These are phyloP conservation scores for Scaptomyza flava DNA, from an alignment of 2,888 invertebrate genomes.

Conservation along the genomic window DNA sequence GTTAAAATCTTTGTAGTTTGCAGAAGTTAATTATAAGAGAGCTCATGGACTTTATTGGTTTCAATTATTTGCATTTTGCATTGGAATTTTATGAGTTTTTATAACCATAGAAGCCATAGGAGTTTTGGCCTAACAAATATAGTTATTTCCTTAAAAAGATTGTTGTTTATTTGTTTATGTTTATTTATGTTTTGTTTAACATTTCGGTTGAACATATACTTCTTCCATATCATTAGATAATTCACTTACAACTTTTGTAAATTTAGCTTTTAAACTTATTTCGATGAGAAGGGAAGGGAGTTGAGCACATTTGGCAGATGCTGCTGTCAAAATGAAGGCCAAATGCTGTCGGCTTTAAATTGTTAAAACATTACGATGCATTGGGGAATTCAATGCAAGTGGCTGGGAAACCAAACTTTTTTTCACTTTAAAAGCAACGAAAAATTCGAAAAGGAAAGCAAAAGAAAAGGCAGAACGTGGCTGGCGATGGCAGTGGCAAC, in stretches of 20 bases:
- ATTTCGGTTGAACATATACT: too few species aligned
- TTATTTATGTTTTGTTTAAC: too few species aligned
- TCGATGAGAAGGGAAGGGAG: background rate
- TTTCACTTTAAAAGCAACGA: slow-evolving; percentile 40
- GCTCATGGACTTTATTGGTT: background rate
- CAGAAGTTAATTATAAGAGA: slow-evolving; percentile 14
- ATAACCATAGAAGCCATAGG: too few species aligned
- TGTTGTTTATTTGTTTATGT: too few species aligned
- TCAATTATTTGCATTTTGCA: background rate
- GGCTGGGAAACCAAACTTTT: slow-evolving; percentile 63
- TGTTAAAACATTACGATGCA: slow-evolving; percentile 82
- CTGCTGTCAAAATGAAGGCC: slow-evolving; percentile 70
- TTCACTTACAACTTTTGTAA: background rate
- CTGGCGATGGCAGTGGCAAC: slow-evolving; percentile 57
- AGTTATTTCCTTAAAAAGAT: too few species aligned
- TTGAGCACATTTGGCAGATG: slow-evolving; percentile 55
- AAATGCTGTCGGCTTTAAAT: slow-evolving; percentile 71
- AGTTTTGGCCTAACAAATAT: too few species aligned
- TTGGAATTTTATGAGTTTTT: too few species aligned
- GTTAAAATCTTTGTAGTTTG: slow-evolving; percentile 10
- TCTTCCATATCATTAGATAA: background rate
- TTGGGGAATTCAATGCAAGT: slow-evolving; percentile 80
- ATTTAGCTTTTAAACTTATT: too few species aligned
- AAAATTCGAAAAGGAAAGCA: slow-evolving; percentile 43
- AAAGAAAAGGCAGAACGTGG: slow-evolving; percentile 52